phyloP scores from a whole-genome alignment of 2,113 vertebrate species.

The Microcebus lehilahytsara region DNA sequence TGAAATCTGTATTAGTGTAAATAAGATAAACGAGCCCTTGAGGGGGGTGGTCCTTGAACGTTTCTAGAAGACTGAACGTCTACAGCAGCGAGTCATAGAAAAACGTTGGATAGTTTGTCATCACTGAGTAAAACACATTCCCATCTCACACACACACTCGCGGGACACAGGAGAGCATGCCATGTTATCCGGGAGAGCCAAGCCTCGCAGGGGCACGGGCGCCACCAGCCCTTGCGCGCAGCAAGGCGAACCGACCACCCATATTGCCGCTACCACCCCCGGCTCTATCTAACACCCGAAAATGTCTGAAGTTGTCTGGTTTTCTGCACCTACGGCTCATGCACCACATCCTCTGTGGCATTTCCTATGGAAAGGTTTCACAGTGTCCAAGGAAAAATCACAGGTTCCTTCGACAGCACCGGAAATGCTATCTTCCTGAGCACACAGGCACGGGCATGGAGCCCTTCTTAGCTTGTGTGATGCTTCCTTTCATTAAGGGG shows the following conservation, averaged over 20 bases:
- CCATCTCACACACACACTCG: conserved; percentile 80
- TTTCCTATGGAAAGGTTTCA: background rate
- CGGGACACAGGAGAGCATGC: conserved; percentile 85
- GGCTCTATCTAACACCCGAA: background rate
- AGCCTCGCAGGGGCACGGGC: conserved; percentile 54
- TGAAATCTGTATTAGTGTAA: background rate
- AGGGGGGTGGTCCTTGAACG: background rate
- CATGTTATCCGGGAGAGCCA: conserved; percentile 87
- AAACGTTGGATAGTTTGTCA: conserved; percentile 89
- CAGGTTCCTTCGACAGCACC: background rate
- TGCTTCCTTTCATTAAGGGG: background rate
- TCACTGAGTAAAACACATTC: conserved; percentile 85
- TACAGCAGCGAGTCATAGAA: conserved; percentile 49
- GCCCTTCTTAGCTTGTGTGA: background rate
- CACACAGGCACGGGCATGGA: accelerated
- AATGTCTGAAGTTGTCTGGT: background rate
- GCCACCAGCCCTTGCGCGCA: conserved; percentile 20
- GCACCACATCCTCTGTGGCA: background rate
- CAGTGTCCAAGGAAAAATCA: background rate
- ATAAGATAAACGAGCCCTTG: background rate
- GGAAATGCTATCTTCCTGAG: background rate
- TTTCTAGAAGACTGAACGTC: background rate
- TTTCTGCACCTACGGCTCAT: background rate
- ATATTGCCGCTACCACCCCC: background rate
- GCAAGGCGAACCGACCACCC: conserved; percentile 43